phyloP scores from a whole-genome alignment of 2,888 invertebrate genomes.

The Sinodicranocentrus sp. region DNA sequence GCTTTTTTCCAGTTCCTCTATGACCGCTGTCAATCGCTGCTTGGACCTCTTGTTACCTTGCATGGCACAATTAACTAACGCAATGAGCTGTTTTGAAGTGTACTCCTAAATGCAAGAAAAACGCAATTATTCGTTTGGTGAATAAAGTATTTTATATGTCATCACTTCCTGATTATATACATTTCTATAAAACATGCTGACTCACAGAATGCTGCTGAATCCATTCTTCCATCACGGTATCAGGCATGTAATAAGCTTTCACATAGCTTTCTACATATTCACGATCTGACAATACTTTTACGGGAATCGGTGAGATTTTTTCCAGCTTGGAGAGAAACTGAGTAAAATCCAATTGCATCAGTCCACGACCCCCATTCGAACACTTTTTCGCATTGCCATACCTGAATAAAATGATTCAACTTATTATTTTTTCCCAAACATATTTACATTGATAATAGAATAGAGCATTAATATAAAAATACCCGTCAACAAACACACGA shows the following conservation, averaged over 20 bases:
- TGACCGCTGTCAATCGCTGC: conserved; percentile 86
- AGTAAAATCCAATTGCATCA: conserved; percentile 99
- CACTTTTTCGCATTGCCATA: conserved; percentile 95
- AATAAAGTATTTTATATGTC: too few relatives aligned
- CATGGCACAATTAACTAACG: conserved; percentile 91
- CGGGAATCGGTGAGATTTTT: conserved; percentile 89
- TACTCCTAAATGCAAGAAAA: conserved; percentile 84
- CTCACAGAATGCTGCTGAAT: conserved; percentile 87
- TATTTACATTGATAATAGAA: too few relatives aligned
- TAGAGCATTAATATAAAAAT: conserved; percentile 25
- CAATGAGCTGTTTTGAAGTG: conserved; percentile 90
- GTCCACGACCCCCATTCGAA: conserved; percentile 95
- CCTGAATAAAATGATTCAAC: conserved; percentile 80
- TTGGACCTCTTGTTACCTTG: conserved; percentile 92
- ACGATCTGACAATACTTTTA: conserved; percentile 86
- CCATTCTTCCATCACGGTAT: conserved; percentile 93
- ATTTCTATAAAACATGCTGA: conserved; percentile 20
- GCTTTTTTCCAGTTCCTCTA: conserved; percentile 82
- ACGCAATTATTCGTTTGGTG: too few relatives aligned
- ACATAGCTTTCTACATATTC: conserved; percentile 96
- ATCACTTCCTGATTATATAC: too few relatives aligned
- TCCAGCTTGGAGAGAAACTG: conserved; percentile 95
- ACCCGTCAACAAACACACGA: conserved; percentile 95
- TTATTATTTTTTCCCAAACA: too few relatives aligned
- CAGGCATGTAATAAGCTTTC: conserved; percentile 96